A percentile compares a stretch with the other conserved stretches of the same genome.
phyloP scores from a whole-genome alignment of 2,113 vertebrate species.

The Lipotes vexillifer region DNA sequence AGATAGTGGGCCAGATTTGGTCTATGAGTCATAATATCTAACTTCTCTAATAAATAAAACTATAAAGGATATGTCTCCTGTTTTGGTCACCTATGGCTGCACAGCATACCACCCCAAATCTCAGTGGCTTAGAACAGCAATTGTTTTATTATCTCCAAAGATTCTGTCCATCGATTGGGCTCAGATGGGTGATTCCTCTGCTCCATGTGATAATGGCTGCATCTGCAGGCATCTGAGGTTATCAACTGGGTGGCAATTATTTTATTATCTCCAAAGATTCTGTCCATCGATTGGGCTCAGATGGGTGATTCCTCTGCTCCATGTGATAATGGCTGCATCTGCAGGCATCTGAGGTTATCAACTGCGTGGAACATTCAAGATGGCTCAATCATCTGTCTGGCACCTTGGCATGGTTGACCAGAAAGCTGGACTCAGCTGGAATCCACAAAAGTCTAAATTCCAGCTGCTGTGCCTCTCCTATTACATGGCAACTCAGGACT shows the following conservation, averaged over 20 bases:
- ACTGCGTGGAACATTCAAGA: neutral
- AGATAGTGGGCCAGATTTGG: neutral
- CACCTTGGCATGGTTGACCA: neutral
- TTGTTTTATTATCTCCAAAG: neutral
- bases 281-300: neutral
- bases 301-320: neutral
- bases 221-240: neutral
- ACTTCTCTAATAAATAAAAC: neutral
- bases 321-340: neutral
- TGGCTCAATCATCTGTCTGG: neutral
- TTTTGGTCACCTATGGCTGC: neutral
- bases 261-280: neutral
- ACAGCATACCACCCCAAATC: neutral
- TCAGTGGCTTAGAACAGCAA: neutral
- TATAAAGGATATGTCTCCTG: neutral
- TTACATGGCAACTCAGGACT: neutral
- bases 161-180: neutral
- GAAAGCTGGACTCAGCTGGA: neutral
- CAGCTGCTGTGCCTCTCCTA: neutral
- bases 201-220: neutral
- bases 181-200: neutral
- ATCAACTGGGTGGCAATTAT: neutral
- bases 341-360: neutral
- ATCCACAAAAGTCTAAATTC: neutral
- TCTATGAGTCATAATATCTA: neutral